phyloP scores from a whole-genome alignment of 2,888 invertebrate species.

The Lasioglossum villosulum region DNA sequence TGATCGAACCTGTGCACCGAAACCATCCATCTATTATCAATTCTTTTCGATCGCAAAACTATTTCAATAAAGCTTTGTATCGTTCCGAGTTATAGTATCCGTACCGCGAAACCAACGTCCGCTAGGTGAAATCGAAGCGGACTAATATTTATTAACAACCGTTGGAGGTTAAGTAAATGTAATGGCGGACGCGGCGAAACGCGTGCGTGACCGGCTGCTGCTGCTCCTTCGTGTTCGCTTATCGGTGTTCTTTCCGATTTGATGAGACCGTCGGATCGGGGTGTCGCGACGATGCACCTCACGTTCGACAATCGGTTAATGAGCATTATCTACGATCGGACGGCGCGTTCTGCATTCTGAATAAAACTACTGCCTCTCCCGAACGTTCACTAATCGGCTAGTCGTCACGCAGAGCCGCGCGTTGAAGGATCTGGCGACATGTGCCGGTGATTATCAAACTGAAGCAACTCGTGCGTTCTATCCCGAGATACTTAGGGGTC shows the following conservation, averaged over 20 bases:
- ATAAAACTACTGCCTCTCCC: conserved; percentile 12
- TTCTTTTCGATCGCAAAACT: too few relatives aligned
- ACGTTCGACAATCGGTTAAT: conserved; percentile 60
- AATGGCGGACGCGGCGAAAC: conserved; percentile 32
- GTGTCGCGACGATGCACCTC: conserved; percentile 33
- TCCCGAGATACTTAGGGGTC: neutral
- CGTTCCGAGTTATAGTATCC: neutral
- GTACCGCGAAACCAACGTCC: conserved; percentile 10
- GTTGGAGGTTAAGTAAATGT: conserved; percentile 47
- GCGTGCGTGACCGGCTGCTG: conserved; percentile 24
- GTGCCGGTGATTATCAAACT: too few relatives aligned
- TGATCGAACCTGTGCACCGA: too few relatives aligned
- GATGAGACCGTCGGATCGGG: conserved; percentile 36
- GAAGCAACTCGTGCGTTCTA: neutral
- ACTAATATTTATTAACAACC: conserved; percentile 40
- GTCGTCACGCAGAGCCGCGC: neutral
- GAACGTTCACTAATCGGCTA: neutral
- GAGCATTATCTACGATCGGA: conserved; percentile 53
- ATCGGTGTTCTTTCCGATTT: conserved; percentile 48
- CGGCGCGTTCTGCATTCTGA: conserved; percentile 34
- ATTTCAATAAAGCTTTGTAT: neutral
- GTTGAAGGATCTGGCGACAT: neutral
- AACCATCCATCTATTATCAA: too few relatives aligned
- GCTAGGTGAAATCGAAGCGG: conserved; percentile 20
- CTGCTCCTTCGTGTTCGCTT: conserved; percentile 40